Conservation (phyloP, 1,140 invertebrate species). For the Berghia stephanieae region DNA sequence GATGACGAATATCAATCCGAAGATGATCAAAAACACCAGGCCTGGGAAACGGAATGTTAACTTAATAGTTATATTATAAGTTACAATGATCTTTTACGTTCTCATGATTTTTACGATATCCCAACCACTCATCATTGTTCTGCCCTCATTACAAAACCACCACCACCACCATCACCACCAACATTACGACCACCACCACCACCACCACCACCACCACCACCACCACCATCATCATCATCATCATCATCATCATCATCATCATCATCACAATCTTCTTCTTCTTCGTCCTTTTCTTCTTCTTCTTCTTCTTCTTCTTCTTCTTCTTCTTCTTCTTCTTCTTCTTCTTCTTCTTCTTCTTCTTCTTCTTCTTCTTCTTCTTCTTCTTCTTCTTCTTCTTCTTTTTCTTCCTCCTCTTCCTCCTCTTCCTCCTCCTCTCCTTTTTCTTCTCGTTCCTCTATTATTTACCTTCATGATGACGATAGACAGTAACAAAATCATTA, state of each 20-base stretch:
- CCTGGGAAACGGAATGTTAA: conserved; percentile 45
- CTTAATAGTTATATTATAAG: background rate
- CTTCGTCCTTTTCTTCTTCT: too few species aligned
- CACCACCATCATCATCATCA: background rate
- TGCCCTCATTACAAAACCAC: background rate
- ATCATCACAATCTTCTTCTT: too few species aligned
- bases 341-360: too few species aligned
- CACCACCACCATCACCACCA: background rate
- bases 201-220: background rate
- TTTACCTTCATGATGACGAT: background rate
- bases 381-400: too few species aligned
- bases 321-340: background rate
- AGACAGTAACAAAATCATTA: background rate
- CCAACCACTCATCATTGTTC: background rate
- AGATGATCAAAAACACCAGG: conserved; percentile 67
- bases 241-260: background rate
- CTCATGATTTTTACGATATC: background rate
- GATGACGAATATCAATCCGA: conserved; percentile 65
- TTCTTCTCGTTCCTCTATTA: background rate
- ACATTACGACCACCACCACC: background rate
- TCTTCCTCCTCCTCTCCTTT: too few species aligned
- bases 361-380: too few species aligned
- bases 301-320: background rate
- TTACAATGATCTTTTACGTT: background rate
- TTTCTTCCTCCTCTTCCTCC: too few species aligned